phyloP scores from a whole-genome alignment of 2,888 invertebrate species.

The Andrena flavipes region DNA sequence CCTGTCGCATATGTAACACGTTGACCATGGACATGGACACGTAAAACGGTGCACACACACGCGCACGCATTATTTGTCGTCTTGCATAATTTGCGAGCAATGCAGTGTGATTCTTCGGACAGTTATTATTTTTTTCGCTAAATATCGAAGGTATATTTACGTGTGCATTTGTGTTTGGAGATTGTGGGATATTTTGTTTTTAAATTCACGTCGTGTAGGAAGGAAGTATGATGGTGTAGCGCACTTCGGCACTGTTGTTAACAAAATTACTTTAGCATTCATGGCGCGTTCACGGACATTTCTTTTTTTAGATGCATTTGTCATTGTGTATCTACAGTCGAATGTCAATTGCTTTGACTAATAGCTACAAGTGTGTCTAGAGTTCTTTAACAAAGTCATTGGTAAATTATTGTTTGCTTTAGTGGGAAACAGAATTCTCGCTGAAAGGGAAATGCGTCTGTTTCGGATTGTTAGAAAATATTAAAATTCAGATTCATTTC shows the following conservation, averaged over 20 bases:
- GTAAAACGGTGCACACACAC: conserved; percentile 34
- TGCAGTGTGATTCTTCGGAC: conserved; percentile 27
- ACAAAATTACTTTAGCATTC: conserved; percentile 42
- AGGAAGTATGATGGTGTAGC: neutral
- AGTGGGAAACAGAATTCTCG: neutral
- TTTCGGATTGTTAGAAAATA: too few species aligned
- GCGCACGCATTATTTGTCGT: conserved; percentile 2
- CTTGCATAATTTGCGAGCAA: conserved; percentile 55
- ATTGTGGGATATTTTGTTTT: neutral
- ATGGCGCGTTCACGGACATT: conserved; percentile 40
- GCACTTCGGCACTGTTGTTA: conserved; percentile 7
- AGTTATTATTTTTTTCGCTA: neutral
- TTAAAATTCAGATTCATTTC: too few species aligned
- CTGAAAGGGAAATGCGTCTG: too few species aligned
- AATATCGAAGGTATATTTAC: neutral
- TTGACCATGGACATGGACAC: conserved; percentile 57
- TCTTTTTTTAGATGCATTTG: conserved; percentile 42
- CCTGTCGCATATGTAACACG: conserved; percentile 57
- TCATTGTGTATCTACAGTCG: conserved; percentile 34
- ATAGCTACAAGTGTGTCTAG: conserved; percentile 7
- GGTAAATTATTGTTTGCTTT: neutral
- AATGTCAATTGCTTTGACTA: conserved; percentile 55
- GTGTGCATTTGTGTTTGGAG: neutral
- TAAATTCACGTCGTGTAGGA: neutral
- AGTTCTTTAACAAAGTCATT: conserved; percentile 2